Evolutionary conservation across 2,113 vertebrate genomes (phyloP).

Genomic region (Oenanthe melanoleuca): DNA sequence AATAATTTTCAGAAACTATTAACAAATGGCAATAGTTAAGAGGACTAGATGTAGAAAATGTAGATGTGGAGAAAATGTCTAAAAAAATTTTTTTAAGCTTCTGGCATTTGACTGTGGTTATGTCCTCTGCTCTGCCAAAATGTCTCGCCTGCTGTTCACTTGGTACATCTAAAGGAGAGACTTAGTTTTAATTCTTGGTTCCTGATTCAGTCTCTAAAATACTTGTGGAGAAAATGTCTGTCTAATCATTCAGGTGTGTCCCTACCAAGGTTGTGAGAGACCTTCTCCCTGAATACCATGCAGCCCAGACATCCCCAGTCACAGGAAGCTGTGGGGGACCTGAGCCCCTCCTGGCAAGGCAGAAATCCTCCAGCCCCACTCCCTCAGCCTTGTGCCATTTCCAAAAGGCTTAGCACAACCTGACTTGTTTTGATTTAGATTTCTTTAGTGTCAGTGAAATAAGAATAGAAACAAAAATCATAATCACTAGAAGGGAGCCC

Average conservation of each 20-base stretch:
- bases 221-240: not conserved
- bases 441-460: not conserved
- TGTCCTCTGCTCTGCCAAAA: not conserved
- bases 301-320: not conserved
- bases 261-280: not conserved
- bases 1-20: not conserved
- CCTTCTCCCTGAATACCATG: not conserved
- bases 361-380: not conserved
- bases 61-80: fast-evolving
- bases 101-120: not conserved
- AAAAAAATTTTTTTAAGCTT: not conserved
- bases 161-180: not conserved
- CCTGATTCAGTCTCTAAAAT: not conserved
- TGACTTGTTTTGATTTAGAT: not conserved
- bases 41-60: not conserved
- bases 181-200: not conserved
- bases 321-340: fast-evolving
- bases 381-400: not conserved
- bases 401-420: not conserved
- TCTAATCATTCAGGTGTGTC: not conserved
- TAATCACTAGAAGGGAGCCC: not conserved
- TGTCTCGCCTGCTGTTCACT: not conserved
- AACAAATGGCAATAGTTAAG: not conserved
- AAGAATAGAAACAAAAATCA: not conserved
- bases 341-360: not conserved